A percentile compares a stretch with the other conserved stretches of the same genome.
Conservation (phyloP, 2,797 vertebrate species). For the Chiloscyllium punctatum region DNA sequence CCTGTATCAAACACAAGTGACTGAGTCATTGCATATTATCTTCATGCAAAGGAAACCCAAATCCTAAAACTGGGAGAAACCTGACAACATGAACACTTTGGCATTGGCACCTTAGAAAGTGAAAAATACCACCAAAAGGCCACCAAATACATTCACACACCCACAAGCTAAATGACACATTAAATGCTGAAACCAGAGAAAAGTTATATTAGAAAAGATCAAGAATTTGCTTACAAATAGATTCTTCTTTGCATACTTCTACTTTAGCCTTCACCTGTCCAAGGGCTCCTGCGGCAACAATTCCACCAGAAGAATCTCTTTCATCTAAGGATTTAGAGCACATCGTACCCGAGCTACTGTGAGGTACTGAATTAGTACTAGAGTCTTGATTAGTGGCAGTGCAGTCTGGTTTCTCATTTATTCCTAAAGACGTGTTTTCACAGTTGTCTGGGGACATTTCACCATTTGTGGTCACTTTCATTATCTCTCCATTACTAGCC, state of each 20-base stretch:
- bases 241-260: conserved; percentile 98
- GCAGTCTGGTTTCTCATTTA: conserved; percentile 58
- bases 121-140: not conserved
- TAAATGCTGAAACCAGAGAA: not conserved
- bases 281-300: conserved; percentile 78
- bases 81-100: not conserved
- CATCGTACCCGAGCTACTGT: conserved; percentile 42
- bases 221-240: conserved; percentile 69
- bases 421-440: conserved; percentile 52
- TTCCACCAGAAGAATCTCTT: conserved; percentile 59
- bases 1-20: not conserved
- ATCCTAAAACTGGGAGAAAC: not conserved
- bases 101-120: not conserved
- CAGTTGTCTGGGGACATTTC: conserved; percentile 64
- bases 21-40: not conserved
- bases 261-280: conserved; percentile 97
- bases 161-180: not conserved
- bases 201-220: not conserved
- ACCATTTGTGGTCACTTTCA: conserved; percentile 52
- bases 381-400: conserved; percentile 53
- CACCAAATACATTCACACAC: not conserved
- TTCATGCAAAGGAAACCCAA: not conserved
- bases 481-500: conserved; percentile 55
- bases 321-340: conserved; percentile 51
- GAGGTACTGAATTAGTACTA: conserved; percentile 57